Base-by-base conservation (phyloP, 37 sponge, comb jelly and placozoan species). In the Cladorhizidae sp. region DNA sequence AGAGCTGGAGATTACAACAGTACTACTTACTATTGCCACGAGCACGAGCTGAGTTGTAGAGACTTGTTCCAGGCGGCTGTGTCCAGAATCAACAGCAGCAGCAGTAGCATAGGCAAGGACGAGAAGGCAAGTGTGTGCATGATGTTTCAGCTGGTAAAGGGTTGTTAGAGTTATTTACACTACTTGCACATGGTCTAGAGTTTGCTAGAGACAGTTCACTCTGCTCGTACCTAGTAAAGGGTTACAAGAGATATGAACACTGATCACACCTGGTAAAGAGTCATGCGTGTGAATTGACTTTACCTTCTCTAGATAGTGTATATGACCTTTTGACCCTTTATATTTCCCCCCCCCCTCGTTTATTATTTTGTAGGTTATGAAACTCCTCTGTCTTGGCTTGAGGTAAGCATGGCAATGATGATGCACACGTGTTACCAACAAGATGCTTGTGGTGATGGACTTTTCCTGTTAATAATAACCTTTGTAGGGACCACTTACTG, bases 401-500 rank as follows among this genome's bases (percentile, higher is more conserved):
- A 76, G 77, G 77, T 76, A 40, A 45, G 62, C 14, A n/a, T n/a
- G n/a, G n/a, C n/a, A n/a, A n/a, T n/a, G n/a, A n/a, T n/a, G n/a
- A n/a, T n/a, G n/a, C n/a, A n/a, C n/a, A n/a, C n/a, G n/a, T n/a
- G n/a, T n/a, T n/a, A n/a, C n/a, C n/a, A n/a, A n/a, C n/a, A n/a
- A n/a, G n/a, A n/a, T n/a, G n/a, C n/a, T n/a, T n/a, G n/a, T n/a
- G n/a, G n/a, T n/a, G n/a, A n/a, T n/a, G n/a, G n/a, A n/a, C n/a
- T n/a, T n/a, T n/a, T n/a, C n/a, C 25, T 12, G 22, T 40, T 63
- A 1, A 42, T 73, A 74, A 39, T 52, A 33, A 72, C 59, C 35
- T 11, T 82, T 52, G 64, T 78, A 81, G 90, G 37, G 93, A 96
- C 40, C 77, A 84, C 54, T 61, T 68, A 2, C 78, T 96, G 1